Percentiles rank a stretch among this genome's conserved stretches.
Evolutionary conservation across 1,140 invertebrate species (phyloP).

Genomic region (Drosophila varians): DNA sequence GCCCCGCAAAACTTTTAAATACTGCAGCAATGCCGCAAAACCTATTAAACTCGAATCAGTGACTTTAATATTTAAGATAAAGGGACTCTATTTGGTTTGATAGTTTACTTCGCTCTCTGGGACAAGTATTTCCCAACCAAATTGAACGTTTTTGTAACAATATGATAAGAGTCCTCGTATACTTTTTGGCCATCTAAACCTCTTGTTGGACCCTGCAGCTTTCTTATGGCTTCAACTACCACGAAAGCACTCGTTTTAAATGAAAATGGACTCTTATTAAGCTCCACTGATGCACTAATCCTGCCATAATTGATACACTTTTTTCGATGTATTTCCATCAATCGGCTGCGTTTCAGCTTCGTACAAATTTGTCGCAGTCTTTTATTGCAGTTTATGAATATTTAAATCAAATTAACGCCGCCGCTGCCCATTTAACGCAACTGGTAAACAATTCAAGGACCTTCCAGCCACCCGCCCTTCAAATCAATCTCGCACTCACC

Average conservation of each 20-base stretch:
- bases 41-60: background rate
- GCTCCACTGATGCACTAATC: background rate
- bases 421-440: conserved; percentile 48
- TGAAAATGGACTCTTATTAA: background rate
- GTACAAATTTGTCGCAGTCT: conserved; percentile 62
- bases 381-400: conserved; percentile 80
- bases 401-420: conserved; percentile 75
- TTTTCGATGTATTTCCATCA: conserved; percentile 10
- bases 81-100: background rate
- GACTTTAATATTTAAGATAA: conserved; percentile 12
- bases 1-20: conserved; percentile 23
- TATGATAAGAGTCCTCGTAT: no score
- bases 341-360: conserved; percentile 35
- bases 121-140: no score
- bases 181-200: no score
- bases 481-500: background rate
- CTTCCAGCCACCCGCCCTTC: background rate
- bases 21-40: conserved; percentile 9
- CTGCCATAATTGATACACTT: background rate
- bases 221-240: no score
- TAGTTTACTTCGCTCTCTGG: background rate
- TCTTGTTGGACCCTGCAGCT: no score
- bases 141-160: no score
- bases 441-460: conserved; percentile 57
- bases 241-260: no score